Base-by-base conservation (phyloP, 2,888 invertebrate species). In the Halictus quadricinctus region DNA sequence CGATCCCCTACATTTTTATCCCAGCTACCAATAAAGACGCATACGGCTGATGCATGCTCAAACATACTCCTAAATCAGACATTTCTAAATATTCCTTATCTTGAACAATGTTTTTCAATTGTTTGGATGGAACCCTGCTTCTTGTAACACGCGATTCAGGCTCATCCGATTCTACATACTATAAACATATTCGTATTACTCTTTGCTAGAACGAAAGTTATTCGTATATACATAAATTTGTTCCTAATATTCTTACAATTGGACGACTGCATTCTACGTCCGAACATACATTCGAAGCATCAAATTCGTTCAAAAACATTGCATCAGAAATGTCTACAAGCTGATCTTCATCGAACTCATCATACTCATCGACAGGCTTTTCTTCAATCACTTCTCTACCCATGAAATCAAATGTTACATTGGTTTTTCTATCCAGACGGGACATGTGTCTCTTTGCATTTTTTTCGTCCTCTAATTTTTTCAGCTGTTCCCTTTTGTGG, bases 11-110 rank as follows among this genome's bases (percentile, higher is more conserved):
- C 98, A 96, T 96, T 95, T 99, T 99, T 89, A 99, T 98, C 77
- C 99, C 99, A n/a, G 97, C 96, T 0, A 99, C 96, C 0, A 99
- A 95, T 54, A 99, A 95, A 0, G 98, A 98, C 0, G 99, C 99
- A 97, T 98, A 99, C 0, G 99, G 99, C 93, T 99, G 99, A 95
- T 98, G 98, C 97, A 99, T 97, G 90, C 98, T 98, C 21, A 99
- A 95, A 94, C 99, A 99, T 90, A 97, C 95, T 1, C 99, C 98
- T 89, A 97, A 95, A 94, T 98, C 98, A 72, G 96, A 96, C 96
- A 98, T 97, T 95, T 97, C 97, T 91, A 97, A 96, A 77, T 97
- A 95, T 93, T 97, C 96, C 70, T 96, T 95, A 93, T 98, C 98
- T 93, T 98, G 98, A 21, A 97, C 96, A 4, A 96, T 84, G 66